These are phyloP conservation scores for Glossophaga mutica DNA, from an alignment of 2,797 vertebrate species.

Conservation along the genomic window DNA sequence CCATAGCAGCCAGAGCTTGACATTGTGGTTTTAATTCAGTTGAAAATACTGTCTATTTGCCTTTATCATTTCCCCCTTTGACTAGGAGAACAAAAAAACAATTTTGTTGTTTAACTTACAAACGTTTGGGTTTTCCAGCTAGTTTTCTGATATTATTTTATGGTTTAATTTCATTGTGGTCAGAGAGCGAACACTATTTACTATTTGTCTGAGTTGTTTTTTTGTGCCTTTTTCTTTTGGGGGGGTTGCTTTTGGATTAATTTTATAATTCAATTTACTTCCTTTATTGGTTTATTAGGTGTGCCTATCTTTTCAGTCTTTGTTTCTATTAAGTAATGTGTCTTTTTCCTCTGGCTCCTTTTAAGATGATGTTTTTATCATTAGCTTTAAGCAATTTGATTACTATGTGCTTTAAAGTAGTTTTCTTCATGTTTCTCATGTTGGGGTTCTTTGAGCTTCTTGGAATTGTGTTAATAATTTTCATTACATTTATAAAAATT, in stretches of 20 bases:
- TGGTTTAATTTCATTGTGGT: neutral
- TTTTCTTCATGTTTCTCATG: neutral
- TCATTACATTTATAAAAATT: neutral
- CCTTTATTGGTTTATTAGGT: neutral
- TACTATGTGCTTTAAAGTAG: neutral
- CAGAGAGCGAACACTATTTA: neutral
- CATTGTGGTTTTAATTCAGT: neutral
- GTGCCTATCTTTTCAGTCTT: neutral
- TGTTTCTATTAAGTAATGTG: neutral
- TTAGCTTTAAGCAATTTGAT: neutral
- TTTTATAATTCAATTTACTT: neutral
- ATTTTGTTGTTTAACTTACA: neutral
- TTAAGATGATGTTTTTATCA: neutral
- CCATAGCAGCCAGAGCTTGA: neutral
- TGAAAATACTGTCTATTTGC: too few species aligned
- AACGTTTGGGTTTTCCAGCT: neutral
- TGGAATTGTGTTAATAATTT: neutral
- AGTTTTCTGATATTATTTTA: neutral
- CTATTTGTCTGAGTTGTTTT: neutral
- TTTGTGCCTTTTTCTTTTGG: neutral
- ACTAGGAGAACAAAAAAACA: too few species aligned
- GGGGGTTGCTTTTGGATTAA: neutral
- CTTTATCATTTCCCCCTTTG: too few species aligned
- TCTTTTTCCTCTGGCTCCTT: neutral
- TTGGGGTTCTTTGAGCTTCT: neutral